These are phyloP conservation scores for Glaucidium brasilianum DNA, from an alignment of 2,113 vertebrate species.

Conservation along the genomic window DNA sequence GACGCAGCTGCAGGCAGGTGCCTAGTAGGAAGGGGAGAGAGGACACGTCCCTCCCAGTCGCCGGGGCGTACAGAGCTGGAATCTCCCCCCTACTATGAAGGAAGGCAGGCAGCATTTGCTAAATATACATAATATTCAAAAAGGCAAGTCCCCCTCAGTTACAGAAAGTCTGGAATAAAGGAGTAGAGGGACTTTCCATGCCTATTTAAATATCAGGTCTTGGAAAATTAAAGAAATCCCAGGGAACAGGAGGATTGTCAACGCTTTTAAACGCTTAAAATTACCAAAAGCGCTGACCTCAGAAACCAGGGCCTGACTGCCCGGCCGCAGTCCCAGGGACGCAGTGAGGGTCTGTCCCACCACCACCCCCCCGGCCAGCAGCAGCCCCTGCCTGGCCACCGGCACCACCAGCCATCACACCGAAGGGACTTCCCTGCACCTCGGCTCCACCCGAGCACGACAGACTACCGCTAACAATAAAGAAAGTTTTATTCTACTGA, in stretches of 20 bases:
- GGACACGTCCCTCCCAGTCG: background rate
- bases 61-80: fast-evolving
- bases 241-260: background rate
- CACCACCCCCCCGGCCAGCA: fast-evolving
- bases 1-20: background rate
- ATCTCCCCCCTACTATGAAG: background rate
- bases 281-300: too few species aligned
- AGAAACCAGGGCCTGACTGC: background rate
- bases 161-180: background rate
- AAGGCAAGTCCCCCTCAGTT: too few species aligned
- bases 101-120: background rate
- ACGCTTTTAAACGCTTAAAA: background rate
- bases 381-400: background rate
- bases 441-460: too few species aligned
- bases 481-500: background rate
- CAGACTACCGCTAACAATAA: background rate
- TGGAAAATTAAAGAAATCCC: background rate
- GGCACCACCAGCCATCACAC: background rate
- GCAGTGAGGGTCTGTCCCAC: background rate
- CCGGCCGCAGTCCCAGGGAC: background rate
- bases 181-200: background rate
- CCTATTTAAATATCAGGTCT: background rate
- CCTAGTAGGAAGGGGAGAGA: fast-evolving
- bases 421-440: background rate
- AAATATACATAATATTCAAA: background rate